Percentiles rank a stretch among this genome's conserved stretches.
Evolutionary conservation across 2,888 invertebrate genomes (phyloP).

Genomic region (Hydroisotoma schaefferi): DNA sequence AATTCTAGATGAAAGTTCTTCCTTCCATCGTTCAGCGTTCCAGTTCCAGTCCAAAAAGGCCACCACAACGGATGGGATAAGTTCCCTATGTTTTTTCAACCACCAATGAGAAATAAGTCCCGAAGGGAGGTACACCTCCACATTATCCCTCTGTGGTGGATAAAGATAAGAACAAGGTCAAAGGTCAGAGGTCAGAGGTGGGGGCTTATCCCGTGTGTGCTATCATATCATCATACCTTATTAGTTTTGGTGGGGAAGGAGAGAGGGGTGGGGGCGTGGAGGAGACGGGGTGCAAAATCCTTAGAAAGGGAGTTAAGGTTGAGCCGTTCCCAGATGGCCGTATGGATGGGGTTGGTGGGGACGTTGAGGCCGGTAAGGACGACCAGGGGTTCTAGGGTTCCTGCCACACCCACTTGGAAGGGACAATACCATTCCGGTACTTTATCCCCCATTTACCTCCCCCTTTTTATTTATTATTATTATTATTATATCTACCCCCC

Average conservation of each 20-base stretch:
- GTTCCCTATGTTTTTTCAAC: constrained; percentile 87
- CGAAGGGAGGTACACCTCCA: constrained; percentile 89
- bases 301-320: constrained; percentile 73
- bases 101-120: constrained; percentile 92
- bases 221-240: constrained; percentile 56
- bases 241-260: constrained; percentile 84
- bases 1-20: not conserved
- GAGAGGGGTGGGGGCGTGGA: constrained; percentile 70
- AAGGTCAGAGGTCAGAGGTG: constrained; percentile 1
- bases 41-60: constrained; percentile 96
- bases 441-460: too few relatives aligned
- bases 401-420: constrained; percentile 69
- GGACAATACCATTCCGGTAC: constrained; percentile 40
- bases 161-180: constrained; percentile 5
- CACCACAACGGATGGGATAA: constrained; percentile 88
- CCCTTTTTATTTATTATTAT: too few relatives aligned
- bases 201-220: too few relatives aligned
- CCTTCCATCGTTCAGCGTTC: constrained; percentile 85
- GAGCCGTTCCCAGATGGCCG: constrained; percentile 90
- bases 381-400: constrained; percentile 80
- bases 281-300: constrained; percentile 80
- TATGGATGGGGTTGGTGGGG: constrained; percentile 78
- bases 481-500: too few relatives aligned
- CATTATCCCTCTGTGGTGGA: constrained; percentile 24
- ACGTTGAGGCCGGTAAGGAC: constrained; percentile 85